These are phyloP conservation scores for Drosophila cardini DNA, from an alignment of 1,140 invertebrate species.

Conservation along the genomic window DNA sequence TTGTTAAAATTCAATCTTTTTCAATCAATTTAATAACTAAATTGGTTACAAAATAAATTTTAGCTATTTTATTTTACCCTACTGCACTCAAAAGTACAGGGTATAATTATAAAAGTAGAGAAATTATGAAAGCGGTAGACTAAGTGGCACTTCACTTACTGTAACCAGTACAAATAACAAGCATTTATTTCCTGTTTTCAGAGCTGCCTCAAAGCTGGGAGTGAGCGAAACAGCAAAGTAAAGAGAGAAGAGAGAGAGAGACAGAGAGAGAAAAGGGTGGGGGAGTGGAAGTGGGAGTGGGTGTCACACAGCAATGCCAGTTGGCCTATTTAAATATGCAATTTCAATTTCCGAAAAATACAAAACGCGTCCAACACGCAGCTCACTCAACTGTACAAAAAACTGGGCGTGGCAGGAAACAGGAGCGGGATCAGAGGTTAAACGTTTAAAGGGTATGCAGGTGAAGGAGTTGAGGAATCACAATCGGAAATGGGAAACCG, in stretches of 20 bases:
- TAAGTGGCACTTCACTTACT: slow-evolving; percentile 35
- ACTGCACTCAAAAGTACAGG: background rate
- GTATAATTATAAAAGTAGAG: slow-evolving; percentile 35
- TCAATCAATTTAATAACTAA: no score
- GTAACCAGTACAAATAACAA: slow-evolving; percentile 51
- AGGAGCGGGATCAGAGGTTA: no score
- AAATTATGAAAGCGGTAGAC: slow-evolving; percentile 49
- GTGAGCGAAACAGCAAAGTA: no score
- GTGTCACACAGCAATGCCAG: slow-evolving; percentile 36
- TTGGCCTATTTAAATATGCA: slow-evolving; percentile 80
- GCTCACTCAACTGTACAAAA: slow-evolving; percentile 29
- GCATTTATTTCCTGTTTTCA: slow-evolving; percentile 61
- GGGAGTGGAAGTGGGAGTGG: background rate
- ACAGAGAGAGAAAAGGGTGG: background rate
- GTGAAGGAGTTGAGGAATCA: slow-evolving; percentile 55
- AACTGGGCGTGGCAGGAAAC: background rate
- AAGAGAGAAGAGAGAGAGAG: background rate
- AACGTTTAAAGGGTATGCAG: background rate
- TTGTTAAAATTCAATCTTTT: no score
- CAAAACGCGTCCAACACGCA: slow-evolving; percentile 72
- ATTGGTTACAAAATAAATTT: no score
- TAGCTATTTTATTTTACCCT: background rate
- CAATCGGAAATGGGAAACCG: slow-evolving; percentile 71
- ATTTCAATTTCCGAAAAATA: slow-evolving; percentile 82
- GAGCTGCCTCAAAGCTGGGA: no score